Base-by-base conservation (phyloP, 2,113 vertebrate species). In the Hystrix brachyura region DNA sequence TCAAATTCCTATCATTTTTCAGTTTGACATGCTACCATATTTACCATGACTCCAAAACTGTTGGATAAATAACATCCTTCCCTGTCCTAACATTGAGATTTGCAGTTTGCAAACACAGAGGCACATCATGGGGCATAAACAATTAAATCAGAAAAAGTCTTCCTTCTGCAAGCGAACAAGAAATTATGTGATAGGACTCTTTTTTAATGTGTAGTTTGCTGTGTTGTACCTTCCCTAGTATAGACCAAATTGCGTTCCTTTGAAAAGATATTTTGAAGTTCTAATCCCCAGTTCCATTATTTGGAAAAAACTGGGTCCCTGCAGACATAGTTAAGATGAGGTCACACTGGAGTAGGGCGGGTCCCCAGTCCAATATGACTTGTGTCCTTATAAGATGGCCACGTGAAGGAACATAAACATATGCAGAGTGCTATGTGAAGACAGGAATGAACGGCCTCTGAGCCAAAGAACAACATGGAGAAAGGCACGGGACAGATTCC, bases 1-100 rank as follows among this genome's bases (percentile, higher is more conserved):
- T 91, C 48, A 96, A 88, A 90, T 83, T 90, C 51, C 80, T 90
- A 12, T 74, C 17, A 60, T 38, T 59, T 90, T 76, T 90, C 94
- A 91, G 59, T 57, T 83, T 92, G 64, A 71, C 23, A 90, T 38
- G 32, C 32, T 90, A 57, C 12, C 29, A 34, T 62, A 93, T 71
- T 76, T 55, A 90, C 23, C 65, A 29, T 69, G 29, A 48, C 59
- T 67, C 76, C 29, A 80, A 89, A 89, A 78, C 76, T 43, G 14
- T 81, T 62, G 38, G 34, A n/a, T 76, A 95, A 94, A 92, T 27
- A 53, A 4, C 43, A 87, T 84, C 65, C 51, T 87, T 84, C 14
- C 43, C 27, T 43, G 55, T 38, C 59, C 64, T 94, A 84, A 94
- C 94, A 83, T 29, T 87, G 55, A 88, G 87, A 48, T 62, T 60